phyloP scores from a whole-genome alignment of 2,888 invertebrate species.

The Mamestra brassicae region DNA sequence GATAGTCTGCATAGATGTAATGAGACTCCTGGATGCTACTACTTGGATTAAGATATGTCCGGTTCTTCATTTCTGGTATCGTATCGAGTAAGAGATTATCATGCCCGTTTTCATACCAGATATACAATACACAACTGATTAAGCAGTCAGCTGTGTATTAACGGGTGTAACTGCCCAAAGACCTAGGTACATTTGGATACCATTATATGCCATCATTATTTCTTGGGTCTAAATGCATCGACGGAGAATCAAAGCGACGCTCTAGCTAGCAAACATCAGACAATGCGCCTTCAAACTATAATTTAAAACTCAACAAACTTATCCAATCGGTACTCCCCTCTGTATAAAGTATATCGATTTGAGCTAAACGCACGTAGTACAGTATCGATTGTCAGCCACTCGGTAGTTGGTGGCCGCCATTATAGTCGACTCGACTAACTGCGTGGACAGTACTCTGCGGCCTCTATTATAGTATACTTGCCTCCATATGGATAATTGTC shows the following conservation, averaged over 20 bases:
- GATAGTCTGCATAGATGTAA: too few species aligned
- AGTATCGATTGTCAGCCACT: constrained; percentile 29
- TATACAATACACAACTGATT: background rate
- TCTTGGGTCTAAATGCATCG: background rate
- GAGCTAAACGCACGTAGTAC: constrained; percentile 31
- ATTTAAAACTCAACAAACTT: constrained; percentile 14
- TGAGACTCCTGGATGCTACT: background rate
- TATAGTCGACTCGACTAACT: constrained; percentile 40
- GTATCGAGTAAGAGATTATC: background rate
- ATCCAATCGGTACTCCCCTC: background rate
- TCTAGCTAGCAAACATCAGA: background rate
- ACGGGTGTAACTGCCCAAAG: background rate
- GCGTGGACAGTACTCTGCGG: constrained; percentile 33
- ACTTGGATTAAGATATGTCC: background rate
- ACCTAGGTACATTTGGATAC: background rate
- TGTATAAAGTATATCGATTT: constrained; percentile 31
- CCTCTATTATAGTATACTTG: constrained; percentile 27
- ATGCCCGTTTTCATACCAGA: background rate
- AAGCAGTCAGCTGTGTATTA: background rate
- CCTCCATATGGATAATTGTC: constrained; percentile 32
- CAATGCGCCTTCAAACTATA: background rate
- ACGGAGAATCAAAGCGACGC: background rate
- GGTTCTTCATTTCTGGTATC: background rate
- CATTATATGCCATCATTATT: background rate
- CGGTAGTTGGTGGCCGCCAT: background rate